Percentiles rank a stretch among this genome's conserved stretches.
phyloP scores from a whole-genome alignment of 1,140 invertebrate genomes.

The Drusus annulatus region DNA sequence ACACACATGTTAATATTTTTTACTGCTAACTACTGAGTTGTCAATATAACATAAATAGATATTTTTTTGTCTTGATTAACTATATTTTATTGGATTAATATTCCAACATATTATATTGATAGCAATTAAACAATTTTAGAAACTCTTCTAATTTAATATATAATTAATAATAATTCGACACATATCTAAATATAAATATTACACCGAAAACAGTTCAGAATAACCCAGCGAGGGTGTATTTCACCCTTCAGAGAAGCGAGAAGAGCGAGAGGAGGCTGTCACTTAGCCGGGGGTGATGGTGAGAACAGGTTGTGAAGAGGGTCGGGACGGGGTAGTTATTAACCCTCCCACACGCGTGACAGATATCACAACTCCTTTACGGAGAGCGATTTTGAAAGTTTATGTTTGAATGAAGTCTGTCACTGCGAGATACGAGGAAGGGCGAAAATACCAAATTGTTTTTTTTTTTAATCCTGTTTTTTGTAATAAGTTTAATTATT shows the following conservation, averaged over 20 bases:
- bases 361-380: conserved; percentile 10
- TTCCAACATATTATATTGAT: too few relatives aligned
- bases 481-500: too few relatives aligned
- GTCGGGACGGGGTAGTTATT: conserved; percentile 21
- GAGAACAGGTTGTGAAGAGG: conserved; percentile 36
- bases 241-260: not conserved
- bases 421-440: not conserved
- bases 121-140: too few relatives aligned
- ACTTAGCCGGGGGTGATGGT: not conserved
- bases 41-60: too few relatives aligned
- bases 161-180: too few relatives aligned
- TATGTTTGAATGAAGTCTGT: conserved; percentile 8
- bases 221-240: not conserved
- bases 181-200: too few relatives aligned
- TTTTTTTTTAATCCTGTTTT: too few relatives aligned
- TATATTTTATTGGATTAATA: too few relatives aligned
- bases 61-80: too few relatives aligned
- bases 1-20: too few relatives aligned
- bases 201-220: not conserved
- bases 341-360: conserved; percentile 3
- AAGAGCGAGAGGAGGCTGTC: conserved; percentile 12
- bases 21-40: too few relatives aligned
- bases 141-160: too few relatives aligned
- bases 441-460: not conserved
- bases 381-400: not conserved